Base-by-base conservation (phyloP, 2,113 vertebrate species). In the Microtus montanus region DNA sequence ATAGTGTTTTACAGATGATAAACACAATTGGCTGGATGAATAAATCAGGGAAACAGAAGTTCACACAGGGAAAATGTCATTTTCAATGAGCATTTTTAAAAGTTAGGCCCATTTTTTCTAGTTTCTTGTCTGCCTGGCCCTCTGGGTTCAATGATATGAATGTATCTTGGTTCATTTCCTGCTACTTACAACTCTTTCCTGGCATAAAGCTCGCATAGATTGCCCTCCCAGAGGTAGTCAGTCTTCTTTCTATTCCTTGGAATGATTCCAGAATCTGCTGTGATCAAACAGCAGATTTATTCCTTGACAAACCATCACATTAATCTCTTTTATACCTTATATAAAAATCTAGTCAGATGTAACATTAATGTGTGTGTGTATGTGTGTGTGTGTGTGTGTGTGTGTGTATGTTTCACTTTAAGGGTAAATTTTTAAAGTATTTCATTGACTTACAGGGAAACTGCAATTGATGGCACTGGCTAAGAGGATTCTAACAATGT, bases 151-250 rank as follows among this genome's bases (percentile, higher is more conserved):
- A 58, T 85, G 38, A 87, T 58, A 22, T 75, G 11, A 64, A 79
- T 87, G 91, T 85, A 85, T 79, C 52, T 70, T 83, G 80, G 70
- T 77, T 95, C 75, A 92, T 93, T 95, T 91, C 92, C 95, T 96
- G 90, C 47, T 73, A 68, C 90, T 93, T 83, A 78, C 87, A 94
- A 87, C 66, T 87, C 66, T 94, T 96, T 77, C 88, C 92, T 94
- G 88, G 88, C 77, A 83, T 19, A 49, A 22, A 68, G 79, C 30
- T 71, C 68, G 71, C 80, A 41, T 64, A 52, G 75, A 17, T 35
- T 91, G 38, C 84, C 73, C 47, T 82, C 58, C 66, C 75, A 77
- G 35, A 89, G 52, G 22, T 20, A 74, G 80, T 47, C 14, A 63
- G 24, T 30, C 38, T 28, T 83, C 14, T 63, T 77, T 33, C 5